These are phyloP conservation scores for Leptestheria dahalacensis DNA, from an alignment of 1,140 invertebrate species.

Conservation along the genomic window DNA sequence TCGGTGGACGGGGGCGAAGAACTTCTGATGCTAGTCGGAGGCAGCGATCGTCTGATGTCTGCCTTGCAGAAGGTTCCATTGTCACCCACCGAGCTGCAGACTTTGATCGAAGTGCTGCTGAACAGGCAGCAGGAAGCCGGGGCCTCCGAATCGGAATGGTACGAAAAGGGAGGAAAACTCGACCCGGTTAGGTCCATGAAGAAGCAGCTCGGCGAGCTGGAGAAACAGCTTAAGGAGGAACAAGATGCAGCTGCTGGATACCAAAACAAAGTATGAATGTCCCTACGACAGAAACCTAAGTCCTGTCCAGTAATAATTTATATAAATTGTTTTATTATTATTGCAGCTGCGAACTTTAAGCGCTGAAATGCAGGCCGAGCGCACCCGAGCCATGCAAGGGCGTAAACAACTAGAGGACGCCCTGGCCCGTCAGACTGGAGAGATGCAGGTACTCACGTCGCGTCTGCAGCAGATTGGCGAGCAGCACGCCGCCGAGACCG, in stretches of 20 bases:
- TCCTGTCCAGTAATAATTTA: conserved; percentile 27
- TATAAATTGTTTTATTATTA: conserved; percentile 19
- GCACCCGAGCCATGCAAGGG: conserved; percentile 35
- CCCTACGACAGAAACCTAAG: too few species aligned
- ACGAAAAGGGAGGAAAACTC: conserved; percentile 55
- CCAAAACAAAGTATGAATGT: conserved; percentile 44
- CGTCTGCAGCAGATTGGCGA: conserved; percentile 44
- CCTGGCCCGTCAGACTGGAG: conserved; percentile 32
- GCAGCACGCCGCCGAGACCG: conserved; percentile 36
- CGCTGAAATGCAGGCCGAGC: conserved; percentile 49
- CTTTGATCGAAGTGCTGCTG: conserved; percentile 67
- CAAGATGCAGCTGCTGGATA: conserved; percentile 45
- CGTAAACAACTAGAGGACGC: conserved; percentile 41
- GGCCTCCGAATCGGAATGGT: conserved; percentile 64
- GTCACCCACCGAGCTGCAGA: conserved; percentile 69
- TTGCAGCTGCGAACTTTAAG: conserved; percentile 41
- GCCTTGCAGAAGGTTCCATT: conserved; percentile 60
- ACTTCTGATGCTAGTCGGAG: conserved; percentile 25
- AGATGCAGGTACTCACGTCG: conserved; percentile 39
- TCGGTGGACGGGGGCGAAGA: conserved; percentile 6
- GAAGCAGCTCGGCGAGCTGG: conserved; percentile 68
- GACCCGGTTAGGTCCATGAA: conserved; percentile 70
- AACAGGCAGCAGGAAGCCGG: conserved; percentile 68
- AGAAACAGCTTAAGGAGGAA: conserved; percentile 52
- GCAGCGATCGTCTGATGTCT: conserved; percentile 50